Percentiles rank a stretch among this genome's conserved stretches.
These are phyloP conservation scores for Netelia virgata DNA, from an alignment of 2,888 invertebrate species.

Conservation along the genomic window DNA sequence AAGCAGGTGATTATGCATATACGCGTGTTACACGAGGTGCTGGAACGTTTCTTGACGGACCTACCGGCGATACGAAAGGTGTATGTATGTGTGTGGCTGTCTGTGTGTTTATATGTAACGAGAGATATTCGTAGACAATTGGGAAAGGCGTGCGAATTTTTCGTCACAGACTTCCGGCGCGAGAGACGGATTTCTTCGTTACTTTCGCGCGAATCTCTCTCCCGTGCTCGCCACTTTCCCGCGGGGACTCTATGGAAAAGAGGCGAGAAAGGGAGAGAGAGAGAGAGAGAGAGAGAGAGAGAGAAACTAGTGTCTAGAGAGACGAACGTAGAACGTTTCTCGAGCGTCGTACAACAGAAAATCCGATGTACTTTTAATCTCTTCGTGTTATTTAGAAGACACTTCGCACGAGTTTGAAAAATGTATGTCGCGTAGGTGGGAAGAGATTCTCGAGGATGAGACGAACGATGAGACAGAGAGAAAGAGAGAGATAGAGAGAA, in stretches of 20 bases:
- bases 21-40: not conserved
- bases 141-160: slow-evolving; percentile 64
- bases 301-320: not conserved
- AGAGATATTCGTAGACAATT: slow-evolving; percentile 58
- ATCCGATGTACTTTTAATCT: slow-evolving; percentile 23
- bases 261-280: not conserved
- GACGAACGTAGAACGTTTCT: not conserved
- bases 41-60: not conserved
- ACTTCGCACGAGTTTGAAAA: slow-evolving; percentile 52
- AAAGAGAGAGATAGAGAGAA: slow-evolving; percentile 32
- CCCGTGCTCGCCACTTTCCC: slow-evolving; percentile 51
- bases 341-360: slow-evolving; percentile 12
- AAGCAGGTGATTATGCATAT: not conserved
- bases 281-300: too few relatives aligned
- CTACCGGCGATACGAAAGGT: slow-evolving; percentile 7
- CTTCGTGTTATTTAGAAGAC: slow-evolving; percentile 30
- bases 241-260: slow-evolving; percentile 15
- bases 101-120: not conserved
- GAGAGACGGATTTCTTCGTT: slow-evolving; percentile 31
- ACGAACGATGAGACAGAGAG: not conserved
- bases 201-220: slow-evolving; percentile 58
- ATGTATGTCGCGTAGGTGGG: slow-evolving; percentile 19
- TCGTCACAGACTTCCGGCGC: slow-evolving; percentile 57
- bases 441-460: slow-evolving; percentile 26
- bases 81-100: not conserved